phyloP scores from a whole-genome alignment of 1,140 invertebrate species.

The Aricia agestis region DNA sequence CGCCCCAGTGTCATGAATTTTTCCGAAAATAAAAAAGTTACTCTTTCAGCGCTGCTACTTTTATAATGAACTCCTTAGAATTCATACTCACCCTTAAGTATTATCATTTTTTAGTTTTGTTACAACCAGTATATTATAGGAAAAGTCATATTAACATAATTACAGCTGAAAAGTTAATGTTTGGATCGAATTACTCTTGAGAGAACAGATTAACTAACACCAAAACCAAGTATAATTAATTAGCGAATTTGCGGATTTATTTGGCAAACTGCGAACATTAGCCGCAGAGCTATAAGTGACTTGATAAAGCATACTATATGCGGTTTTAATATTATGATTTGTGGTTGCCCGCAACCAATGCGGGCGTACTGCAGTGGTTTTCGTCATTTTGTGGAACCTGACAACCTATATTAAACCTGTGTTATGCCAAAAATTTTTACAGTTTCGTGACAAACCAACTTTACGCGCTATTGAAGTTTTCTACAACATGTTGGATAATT shows the following conservation, averaged over 20 bases:
- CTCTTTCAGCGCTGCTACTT: too few species aligned
- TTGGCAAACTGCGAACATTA: neutral
- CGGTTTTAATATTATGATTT: neutral
- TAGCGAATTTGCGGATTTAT: neutral
- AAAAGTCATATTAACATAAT: too few species aligned
- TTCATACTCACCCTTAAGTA: too few species aligned
- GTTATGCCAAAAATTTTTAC: too few species aligned
- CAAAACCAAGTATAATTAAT: slow-evolving; percentile 3
- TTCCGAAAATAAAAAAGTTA: too few species aligned
- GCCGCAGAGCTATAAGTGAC: neutral
- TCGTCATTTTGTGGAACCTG: neutral
- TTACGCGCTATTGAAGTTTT: too few species aligned
- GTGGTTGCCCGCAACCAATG: neutral
- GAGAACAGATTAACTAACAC: neutral
- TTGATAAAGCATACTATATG: neutral
- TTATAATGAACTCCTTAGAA: too few species aligned
- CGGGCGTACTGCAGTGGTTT: neutral
- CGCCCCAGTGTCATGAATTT: too few species aligned
- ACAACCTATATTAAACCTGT: neutral
- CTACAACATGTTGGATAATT: too few species aligned
- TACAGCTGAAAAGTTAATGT: neutral
- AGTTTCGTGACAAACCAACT: too few species aligned
- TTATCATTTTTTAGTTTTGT: too few species aligned
- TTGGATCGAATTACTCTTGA: neutral
- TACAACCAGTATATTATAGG: too few species aligned